Percentiles rank a stretch among this genome's conserved stretches.
phyloP scores from a whole-genome alignment of 1,140 invertebrate genomes.

The Leptinotarsa lineolata region DNA sequence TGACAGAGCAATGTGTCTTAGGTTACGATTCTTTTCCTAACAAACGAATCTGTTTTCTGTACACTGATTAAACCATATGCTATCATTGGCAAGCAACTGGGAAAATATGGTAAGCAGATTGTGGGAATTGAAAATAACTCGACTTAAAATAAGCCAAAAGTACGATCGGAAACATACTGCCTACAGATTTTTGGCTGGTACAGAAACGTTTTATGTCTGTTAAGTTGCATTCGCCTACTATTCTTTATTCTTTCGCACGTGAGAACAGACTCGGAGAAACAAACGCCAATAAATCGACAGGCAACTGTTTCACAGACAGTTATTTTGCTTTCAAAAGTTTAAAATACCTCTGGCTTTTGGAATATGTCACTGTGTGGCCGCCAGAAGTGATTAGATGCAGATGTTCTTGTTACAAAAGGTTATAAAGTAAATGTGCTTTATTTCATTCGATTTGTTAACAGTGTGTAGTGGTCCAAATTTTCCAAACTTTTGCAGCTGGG shows the following conservation, averaged over 20 bases:
- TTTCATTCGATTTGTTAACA: conserved; percentile 4
- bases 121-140: conserved; percentile 54
- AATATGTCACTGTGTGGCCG: conserved; percentile 10
- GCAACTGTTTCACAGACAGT: conserved; percentile 19
- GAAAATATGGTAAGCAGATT: conserved; percentile 53
- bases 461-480: neutral
- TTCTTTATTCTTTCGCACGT: conserved; percentile 22
- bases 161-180: conserved; percentile 36
- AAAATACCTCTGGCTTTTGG: conserved; percentile 10
- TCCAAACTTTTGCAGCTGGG: neutral
- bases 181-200: conserved; percentile 36
- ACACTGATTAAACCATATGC: conserved; percentile 27
- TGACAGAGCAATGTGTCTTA: conserved; percentile 17
- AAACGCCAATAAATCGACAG: conserved; percentile 23
- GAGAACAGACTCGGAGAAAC: conserved; percentile 20
- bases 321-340: neutral
- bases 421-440: conserved; percentile 26
- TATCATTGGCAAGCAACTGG: conserved; percentile 40
- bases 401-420: conserved; percentile 25
- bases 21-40: conserved; percentile 19
- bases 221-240: conserved; percentile 19
- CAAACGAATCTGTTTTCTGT: conserved; percentile 35
- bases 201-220: conserved; percentile 17
- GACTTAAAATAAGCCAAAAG: conserved; percentile 51
- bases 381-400: conserved; percentile 5